phyloP scores from a whole-genome alignment of 2,113 vertebrate species.

The Anguilla rostrata region DNA sequence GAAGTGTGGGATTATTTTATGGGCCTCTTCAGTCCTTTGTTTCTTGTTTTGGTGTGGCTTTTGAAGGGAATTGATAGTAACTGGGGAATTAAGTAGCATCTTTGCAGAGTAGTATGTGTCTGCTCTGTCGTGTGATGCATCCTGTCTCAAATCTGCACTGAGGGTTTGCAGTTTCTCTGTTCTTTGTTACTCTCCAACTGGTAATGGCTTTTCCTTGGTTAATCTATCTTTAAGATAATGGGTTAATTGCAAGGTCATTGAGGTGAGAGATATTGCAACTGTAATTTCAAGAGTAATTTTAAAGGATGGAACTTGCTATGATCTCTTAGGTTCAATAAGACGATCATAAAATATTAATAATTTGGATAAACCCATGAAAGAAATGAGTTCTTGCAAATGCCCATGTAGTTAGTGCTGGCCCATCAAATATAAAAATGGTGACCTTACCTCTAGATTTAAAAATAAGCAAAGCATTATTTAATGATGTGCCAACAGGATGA shows the following conservation, averaged over 20 bases:
- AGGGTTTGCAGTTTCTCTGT: not conserved
- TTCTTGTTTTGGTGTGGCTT: not conserved
- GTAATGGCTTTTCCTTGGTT: conserved; percentile 47
- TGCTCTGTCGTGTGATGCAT: not conserved
- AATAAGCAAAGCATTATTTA: not conserved
- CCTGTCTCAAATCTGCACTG: too few species aligned
- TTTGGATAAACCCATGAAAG: not conserved
- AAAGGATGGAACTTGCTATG: not conserved
- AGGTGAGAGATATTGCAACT: not conserved
- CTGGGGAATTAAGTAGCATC: not conserved
- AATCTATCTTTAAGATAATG: conserved; percentile 40
- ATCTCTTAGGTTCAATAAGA: not conserved
- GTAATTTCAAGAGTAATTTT: not conserved
- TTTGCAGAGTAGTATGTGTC: not conserved
- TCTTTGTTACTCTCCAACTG: not conserved
- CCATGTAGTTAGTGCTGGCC: not conserved
- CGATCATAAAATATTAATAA: not conserved
- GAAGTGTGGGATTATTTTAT: conserved; percentile 25
- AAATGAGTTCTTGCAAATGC: not conserved
- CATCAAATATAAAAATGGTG: not conserved
- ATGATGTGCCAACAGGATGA: not conserved
- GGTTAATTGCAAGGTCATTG: not conserved
- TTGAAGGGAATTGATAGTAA: not conserved
- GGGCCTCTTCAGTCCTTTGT: conserved; percentile 1
- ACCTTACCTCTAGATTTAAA: not conserved